Base-by-base conservation (phyloP, 2,113 vertebrate species). In the Mustelus asterias region DNA sequence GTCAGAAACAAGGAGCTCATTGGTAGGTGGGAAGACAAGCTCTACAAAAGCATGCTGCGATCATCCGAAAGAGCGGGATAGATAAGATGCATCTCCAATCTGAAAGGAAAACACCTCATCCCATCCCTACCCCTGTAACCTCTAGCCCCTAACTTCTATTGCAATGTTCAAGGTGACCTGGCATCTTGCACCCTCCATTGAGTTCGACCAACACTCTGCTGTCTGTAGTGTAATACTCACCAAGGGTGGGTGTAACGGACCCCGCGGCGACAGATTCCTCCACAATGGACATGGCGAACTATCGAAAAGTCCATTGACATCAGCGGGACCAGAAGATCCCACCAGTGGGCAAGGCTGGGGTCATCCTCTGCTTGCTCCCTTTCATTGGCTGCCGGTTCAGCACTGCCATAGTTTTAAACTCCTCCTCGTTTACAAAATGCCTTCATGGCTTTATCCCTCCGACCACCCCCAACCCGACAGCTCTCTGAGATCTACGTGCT, bases 1-100 rank as follows among this genome's bases (percentile, higher is more conserved):
- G 98, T 99, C 97, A 98, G 99, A 97, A 99, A 99, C 97, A 99
- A 99, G 97, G 99, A 99, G 96, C 97, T 99, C 96, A 99, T 99
- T 20, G 99, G 99, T 99, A 98, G 78, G 98, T 98, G 60, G 89
- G n/a, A 93, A 33, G n/a, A 24, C 14, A 60, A 65, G 5, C 33
- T 33, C 37, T 88, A 60, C 60, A 44, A 96, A 96, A n/a, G 86
- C 48, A 26, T 60, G 48, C 63, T 93, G 41, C 80, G 29, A 48
- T 76, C 10, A 96, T 76, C 54, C 92, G 37, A n/a, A 96, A 72
- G 16, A 58, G 48, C 24, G 0, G 22, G 86, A 18, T 96, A n/a
- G 96, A 96, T 96, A 18, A 20, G 16, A 83, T 41, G 3, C 54
- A 13, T 13, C 10, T 13, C 26, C 13, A 58, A 5, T 89, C n/a